Base-by-base conservation (phyloP, 2,113 vertebrate species). In the Neodontobutis hainanensis region DNA sequence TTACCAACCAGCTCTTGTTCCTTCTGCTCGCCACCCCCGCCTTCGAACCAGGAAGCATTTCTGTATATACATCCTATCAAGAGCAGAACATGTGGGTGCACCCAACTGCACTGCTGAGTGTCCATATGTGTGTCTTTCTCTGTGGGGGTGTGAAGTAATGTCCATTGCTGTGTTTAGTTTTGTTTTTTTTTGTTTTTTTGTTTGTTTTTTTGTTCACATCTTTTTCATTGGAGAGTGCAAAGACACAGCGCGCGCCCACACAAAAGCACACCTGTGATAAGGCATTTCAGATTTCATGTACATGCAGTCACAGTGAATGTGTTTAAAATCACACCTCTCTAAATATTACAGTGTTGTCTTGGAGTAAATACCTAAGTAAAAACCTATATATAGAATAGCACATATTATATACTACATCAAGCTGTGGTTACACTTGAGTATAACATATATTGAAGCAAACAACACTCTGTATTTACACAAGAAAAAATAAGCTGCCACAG, bases 51-150 rank as follows among this genome's bases (percentile, higher is more conserved):
- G 83, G 82, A 80, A 77, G 67, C 71, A 35, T 82, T 79, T 80
- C 84, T 81, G 71, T 36, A 19, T 36, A 55, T 55, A 52, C 4
- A 36, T 55, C 52, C 52, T 57, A 61, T 64, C 51, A 49, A 51
- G 48, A 16, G 59, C n/a, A 75, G 58, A 85, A 85, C 85, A 85
- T 90, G 90, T 90, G 91, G 87, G 90, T 78, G 85, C 77, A 74
- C 81, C 79, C 66, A 77, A 73, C 76, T 68, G 72, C 80, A 74
- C 61, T 12, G 61, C 36, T 27, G 75, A 79, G 80, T 53, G 75
- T 61, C 80, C 75, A 63, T 78, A 83, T 77, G 71, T 48, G 65
- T 61, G 70, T 68, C 35, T 81, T 52, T 83, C 61, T 78, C 67
- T 73, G 86, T 49, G 87, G 80, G 87, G 86, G 87, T 74, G 87